Evolutionary conservation across 1,140 invertebrate species (phyloP).

Genomic region (Trissolcus basalis): DNA sequence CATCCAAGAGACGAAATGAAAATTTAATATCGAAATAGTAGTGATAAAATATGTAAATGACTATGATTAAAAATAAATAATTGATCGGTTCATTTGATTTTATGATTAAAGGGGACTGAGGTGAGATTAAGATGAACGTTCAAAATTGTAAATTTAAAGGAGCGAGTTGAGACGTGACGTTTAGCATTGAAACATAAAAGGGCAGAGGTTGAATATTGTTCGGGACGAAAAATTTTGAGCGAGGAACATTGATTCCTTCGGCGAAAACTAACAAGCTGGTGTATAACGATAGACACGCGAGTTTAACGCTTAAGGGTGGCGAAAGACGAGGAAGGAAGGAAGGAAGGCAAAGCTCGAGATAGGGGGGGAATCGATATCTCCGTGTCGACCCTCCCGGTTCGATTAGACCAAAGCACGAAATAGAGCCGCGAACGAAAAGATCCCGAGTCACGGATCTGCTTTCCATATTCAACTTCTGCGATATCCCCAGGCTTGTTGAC

Average conservation of each 20-base stretch:
- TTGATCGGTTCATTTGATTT: too few species aligned
- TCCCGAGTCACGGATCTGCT: conserved; percentile 24
- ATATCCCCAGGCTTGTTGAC: conserved; percentile 3
- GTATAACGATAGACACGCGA: conserved; percentile 52
- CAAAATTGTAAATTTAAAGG: too few species aligned
- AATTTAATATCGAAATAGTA: too few species aligned
- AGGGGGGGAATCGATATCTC: conserved; percentile 52
- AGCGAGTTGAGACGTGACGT: conserved; percentile 1
- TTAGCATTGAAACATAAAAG: conserved; percentile 17
- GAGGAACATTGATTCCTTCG: conserved; percentile 54
- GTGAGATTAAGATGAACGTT: too few species aligned
- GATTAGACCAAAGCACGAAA: conserved; percentile 55
- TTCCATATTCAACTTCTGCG: conserved; percentile 12
- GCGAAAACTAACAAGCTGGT: conserved; percentile 59
- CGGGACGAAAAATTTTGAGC: conserved; percentile 21
- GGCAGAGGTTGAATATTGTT: conserved; percentile 31
- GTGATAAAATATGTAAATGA: too few species aligned
- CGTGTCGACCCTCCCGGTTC: conserved; percentile 56
- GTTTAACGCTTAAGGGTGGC: conserved; percentile 59
- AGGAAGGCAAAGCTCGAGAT: conserved; percentile 39
- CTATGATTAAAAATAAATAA: too few species aligned
- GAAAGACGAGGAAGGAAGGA: conserved; percentile 48
- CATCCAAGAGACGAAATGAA: too few species aligned
- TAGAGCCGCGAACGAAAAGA: conserved; percentile 34
- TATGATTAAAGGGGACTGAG: too few species aligned